Conservation (phyloP, 2,888 invertebrate species). For the Eristalis intricaria region DNA sequence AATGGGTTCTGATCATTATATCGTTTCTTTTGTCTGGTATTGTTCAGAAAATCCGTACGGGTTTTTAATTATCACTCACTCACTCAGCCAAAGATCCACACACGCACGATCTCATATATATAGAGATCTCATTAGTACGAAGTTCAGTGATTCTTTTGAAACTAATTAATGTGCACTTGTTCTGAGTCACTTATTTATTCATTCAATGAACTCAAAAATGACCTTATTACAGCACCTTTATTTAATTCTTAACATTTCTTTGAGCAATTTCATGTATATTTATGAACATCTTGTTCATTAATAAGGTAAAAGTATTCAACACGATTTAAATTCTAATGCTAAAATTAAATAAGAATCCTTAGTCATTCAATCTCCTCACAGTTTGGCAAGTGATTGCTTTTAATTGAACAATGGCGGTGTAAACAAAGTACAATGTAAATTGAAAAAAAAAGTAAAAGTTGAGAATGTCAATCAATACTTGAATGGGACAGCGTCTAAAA, state of each 20-base stretch:
- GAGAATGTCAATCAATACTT: no score
- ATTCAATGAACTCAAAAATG: slow-evolving; percentile 59
- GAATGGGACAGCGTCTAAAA: no score
- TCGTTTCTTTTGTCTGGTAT: not conserved
- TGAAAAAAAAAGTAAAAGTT: no score
- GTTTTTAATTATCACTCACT: slow-evolving; percentile 11
- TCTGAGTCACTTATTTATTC: slow-evolving; percentile 58
- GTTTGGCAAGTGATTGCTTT: not conserved
- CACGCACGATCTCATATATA: not conserved
- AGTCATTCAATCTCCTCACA: not conserved
- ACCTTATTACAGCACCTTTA: slow-evolving; percentile 46
- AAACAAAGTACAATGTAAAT: no score
- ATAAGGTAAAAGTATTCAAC: not conserved
- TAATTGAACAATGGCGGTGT: not conserved
- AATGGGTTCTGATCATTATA: not conserved
- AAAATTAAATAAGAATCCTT: not conserved
- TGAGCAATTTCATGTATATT: not conserved
- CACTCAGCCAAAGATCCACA: not conserved
- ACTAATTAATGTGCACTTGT: slow-evolving; percentile 68
- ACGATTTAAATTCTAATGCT: not conserved
- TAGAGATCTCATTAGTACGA: slow-evolving; percentile 42
- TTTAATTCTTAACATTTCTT: not conserved
- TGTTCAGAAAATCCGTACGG: slow-evolving; percentile 6
- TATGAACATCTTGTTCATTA: not conserved
- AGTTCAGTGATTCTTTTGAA: slow-evolving; percentile 51